phyloP scores from a whole-genome alignment of 2,888 invertebrate genomes.

The Zonitis immaculata region DNA sequence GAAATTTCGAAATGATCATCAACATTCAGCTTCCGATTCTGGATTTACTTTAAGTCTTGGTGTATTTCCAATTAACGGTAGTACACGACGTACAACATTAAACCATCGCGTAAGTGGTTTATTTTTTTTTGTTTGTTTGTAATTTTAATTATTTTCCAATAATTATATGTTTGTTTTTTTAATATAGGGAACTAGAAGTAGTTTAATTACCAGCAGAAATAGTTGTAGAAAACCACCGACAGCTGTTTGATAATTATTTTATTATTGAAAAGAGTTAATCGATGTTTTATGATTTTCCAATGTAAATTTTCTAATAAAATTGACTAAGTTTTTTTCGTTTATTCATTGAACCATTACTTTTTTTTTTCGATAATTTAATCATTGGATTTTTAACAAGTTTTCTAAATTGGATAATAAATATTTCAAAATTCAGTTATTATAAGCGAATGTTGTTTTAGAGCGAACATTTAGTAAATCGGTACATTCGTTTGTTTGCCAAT shows the following conservation, averaged over 20 bases:
- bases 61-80: conserved; percentile 45
- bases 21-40: conserved; percentile 49
- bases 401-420: too few relatives aligned
- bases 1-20: conserved; percentile 35
- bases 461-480: too few relatives aligned
- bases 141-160: too few relatives aligned
- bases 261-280: not conserved
- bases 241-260: conserved; percentile 40
- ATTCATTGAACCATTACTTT: too few relatives aligned
- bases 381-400: too few relatives aligned
- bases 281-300: too few relatives aligned
- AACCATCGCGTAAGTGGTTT: conserved; percentile 40
- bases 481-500: too few relatives aligned
- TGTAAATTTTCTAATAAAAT: too few relatives aligned
- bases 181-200: conserved; percentile 42
- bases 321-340: too few relatives aligned
- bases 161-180: conserved; percentile 8
- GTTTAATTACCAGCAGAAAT: conserved; percentile 39
- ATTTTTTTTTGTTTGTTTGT: not conserved
- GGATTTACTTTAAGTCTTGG: conserved; percentile 50
- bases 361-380: too few relatives aligned
- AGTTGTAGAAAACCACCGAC: conserved; percentile 38
- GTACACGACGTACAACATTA: conserved; percentile 39
- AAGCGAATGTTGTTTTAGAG: too few relatives aligned
- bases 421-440: too few relatives aligned